Base-by-base conservation (phyloP, 2,888 invertebrate genomes). In the Diaphora mendica region DNA sequence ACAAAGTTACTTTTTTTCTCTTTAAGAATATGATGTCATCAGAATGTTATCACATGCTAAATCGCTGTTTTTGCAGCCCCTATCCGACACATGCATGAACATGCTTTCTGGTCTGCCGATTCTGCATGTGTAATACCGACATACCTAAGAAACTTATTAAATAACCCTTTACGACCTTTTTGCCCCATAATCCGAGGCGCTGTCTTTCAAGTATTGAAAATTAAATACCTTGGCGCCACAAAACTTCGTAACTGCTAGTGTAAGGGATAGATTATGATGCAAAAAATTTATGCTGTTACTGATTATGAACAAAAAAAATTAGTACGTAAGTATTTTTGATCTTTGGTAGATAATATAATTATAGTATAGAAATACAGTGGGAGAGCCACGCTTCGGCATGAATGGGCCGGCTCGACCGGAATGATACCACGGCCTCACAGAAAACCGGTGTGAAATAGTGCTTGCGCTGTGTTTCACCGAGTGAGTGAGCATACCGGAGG, bases 81-180 rank as follows among this genome's bases (percentile, higher is more conserved):
- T 68, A 55, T 35, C 64, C 72, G 82, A 78, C 77, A 77, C 81
- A 80, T 85, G 83, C 86, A 86, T 87, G 83, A 81, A 83, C 85
- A 80, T 89, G 82, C 86, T 92, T 92, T 93, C 89, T 88, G 93
- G 90, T 94, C 92, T 90, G 90, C 83, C 86, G 91, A 86, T 87
- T 91, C 86, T 86, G 91, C 93, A 92, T 92, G 87, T 93, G 91
- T 92, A 91, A 93, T 92, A 89, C 89, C 86, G 89, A 86, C 89
- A 82, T 85, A 80, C 81, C 87, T 85, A 87, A 65, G 88, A 91
- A 93, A 91, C 81, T 85, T 86, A 90, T 89, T 89, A 90, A 91
- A 89, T 87, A 83, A 89, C 88, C 90, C 90, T 89, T 89, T 86
- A 79, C 70, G 71, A 78, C 81, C 11, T 90, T 92, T 92, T 90